Base-by-base conservation (phyloP, 2,797 vertebrate genomes). In the Sylvia borin region DNA sequence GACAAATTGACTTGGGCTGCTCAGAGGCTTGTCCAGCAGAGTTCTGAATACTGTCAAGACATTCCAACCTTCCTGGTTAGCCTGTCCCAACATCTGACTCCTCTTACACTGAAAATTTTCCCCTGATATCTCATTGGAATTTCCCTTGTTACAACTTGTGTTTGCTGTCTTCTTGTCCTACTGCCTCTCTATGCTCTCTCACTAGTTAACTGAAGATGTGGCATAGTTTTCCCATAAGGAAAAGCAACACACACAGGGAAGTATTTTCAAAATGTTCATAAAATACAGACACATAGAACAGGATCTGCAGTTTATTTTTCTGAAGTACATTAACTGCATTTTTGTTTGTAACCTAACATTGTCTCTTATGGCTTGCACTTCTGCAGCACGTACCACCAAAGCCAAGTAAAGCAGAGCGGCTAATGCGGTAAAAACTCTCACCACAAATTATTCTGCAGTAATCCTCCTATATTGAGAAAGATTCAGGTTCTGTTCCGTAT, bases 401-500 rank as follows among this genome's bases (percentile, higher is more conserved):
- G 31, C 25, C 26, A 48, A 29, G 11, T 7, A 40, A 45, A 24
- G 31, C 15, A 17, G 26, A 51, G 51, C 0, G 11, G 13, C 50
- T 36, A 14, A 74, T 0, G 17, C 0, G 1, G 25, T 45, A 71
- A 68, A 88, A 85, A 16, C 9, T 20, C 29, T 15, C 29, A 26
- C 14, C 8, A 2, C 60, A 47, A 48, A 57, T 20, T 31, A 17
- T 18, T 43, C 25, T 8, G 13, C 2, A 51, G 55, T 5, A 73
- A 66, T 18, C 22, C 26, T 58, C 43, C 31, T 20, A 2, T 4
- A 27, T 0, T 4, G 68, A 21, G 24, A 21, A 60, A 27, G 11
- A 22, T 40, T 51, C 0, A 0, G 16, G 0, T 54, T 65, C 26
- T 26, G 16, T 13, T 71, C 61, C 27, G 11, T 20, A 2, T 45